Evolutionary conservation across 2,113 vertebrate species (phyloP).

Genomic region (Vimba vimba): DNA sequence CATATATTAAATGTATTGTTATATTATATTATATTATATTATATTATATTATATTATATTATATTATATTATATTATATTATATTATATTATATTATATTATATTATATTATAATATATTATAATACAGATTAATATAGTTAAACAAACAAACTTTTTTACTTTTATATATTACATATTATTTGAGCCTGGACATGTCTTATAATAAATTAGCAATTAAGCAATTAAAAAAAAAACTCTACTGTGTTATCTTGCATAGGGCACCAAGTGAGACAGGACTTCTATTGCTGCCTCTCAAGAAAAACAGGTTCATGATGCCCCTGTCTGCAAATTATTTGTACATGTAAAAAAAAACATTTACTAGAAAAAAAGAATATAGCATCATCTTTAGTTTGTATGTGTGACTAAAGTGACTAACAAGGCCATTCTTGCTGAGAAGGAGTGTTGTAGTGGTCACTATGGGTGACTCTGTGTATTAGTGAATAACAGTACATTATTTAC

Average conservation of each 20-base stretch:
- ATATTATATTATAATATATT: neutral
- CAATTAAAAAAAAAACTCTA: neutral
- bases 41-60: neutral
- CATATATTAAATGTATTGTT: no score
- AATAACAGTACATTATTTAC: slow-evolving; percentile 50
- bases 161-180: neutral
- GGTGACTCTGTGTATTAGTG: slow-evolving; percentile 16
- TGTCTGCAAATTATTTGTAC: neutral
- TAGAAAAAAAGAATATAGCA: neutral
- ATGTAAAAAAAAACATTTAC: neutral
- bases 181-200: neutral
- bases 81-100: neutral
- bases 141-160: neutral
- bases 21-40: neutral
- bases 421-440: neutral
- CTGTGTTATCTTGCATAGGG: neutral
- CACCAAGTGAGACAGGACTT: no score
- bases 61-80: neutral
- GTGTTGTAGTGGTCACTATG: neutral
- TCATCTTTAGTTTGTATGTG: neutral
- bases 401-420: neutral
- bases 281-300: no score
- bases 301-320: no score
- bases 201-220: neutral
- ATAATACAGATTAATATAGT: neutral